Evolutionary conservation across 2,797 vertebrate species (phyloP).

Genomic region (Yasuhikotakia modesta): DNA sequence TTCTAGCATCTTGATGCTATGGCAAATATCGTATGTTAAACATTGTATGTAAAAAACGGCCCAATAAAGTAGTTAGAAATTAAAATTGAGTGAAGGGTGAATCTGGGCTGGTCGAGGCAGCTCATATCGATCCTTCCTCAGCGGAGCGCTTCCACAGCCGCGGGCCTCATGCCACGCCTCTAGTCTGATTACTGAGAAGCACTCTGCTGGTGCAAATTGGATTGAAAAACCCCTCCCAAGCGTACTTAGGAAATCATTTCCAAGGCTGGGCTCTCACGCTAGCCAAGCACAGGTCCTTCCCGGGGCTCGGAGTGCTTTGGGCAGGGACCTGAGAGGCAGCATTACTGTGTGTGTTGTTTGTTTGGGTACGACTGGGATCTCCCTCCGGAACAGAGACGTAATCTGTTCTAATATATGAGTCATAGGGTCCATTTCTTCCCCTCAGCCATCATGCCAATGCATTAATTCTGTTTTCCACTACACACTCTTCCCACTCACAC

Average conservation of each 20-base stretch:
- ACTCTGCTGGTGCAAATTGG: conserved; percentile 64
- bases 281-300: conserved; percentile 55
- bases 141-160: conserved; percentile 67
- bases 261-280: conserved; percentile 42
- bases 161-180: conserved; percentile 66
- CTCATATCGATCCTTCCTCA: conserved; percentile 69
- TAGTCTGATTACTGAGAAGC: conserved; percentile 68
- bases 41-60: conserved; percentile 28
- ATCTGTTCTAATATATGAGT: conserved; percentile 43
- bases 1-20: background rate
- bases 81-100: conserved; percentile 55
- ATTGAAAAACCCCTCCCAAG: conserved; percentile 62
- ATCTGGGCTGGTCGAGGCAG: conserved; percentile 48
- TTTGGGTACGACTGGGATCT: conserved; percentile 39
- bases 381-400: conserved; percentile 39
- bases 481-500: conserved; percentile 17
- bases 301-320: conserved; percentile 28
- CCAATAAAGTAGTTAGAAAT: conserved; percentile 49
- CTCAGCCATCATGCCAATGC: conserved; percentile 40
- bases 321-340: conserved; percentile 22
- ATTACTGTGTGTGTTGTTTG: conserved; percentile 7
- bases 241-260: conserved; percentile 66
- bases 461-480: conserved; percentile 36
- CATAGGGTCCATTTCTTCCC: conserved; percentile 30
- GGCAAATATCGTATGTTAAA: conserved; percentile 21